These are phyloP conservation scores for Thereva unica DNA, from an alignment of 2,888 invertebrate genomes.

Conservation along the genomic window DNA sequence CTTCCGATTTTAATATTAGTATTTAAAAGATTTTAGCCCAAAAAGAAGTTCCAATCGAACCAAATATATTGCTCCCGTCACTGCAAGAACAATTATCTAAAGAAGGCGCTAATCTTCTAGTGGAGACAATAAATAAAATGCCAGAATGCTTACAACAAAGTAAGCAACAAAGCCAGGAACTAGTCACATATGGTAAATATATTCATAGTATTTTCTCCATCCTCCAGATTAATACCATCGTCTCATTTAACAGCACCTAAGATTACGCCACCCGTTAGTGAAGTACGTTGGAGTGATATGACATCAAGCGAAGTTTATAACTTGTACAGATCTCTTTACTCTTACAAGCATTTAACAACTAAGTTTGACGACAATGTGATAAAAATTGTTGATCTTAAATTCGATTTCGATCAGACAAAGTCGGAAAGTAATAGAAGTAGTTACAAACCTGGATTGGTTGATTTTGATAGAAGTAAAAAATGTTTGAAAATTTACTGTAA, in stretches of 20 bases:
- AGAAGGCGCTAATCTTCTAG: slow-evolving; percentile 70
- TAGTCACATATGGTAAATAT: slow-evolving; percentile 71
- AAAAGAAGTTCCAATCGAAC: slow-evolving; percentile 61
- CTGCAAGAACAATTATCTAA: slow-evolving; percentile 68
- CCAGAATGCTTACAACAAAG: slow-evolving; percentile 64
- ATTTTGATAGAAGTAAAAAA: slow-evolving; percentile 64
- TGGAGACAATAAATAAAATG: slow-evolving; percentile 65
- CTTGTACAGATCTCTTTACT: slow-evolving; percentile 70
- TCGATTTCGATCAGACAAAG: not conserved
- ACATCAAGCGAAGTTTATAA: slow-evolving; percentile 69
- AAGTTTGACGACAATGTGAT: slow-evolving; percentile 65
- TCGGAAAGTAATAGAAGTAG: not conserved
- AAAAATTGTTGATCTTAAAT: slow-evolving; percentile 64
- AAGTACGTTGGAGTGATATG: slow-evolving; percentile 70
- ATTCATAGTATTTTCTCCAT: slow-evolving; percentile 11
- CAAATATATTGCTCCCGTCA: slow-evolving; percentile 67
- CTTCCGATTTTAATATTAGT: slow-evolving; percentile 11
- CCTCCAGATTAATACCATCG: not conserved
- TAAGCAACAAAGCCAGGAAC: slow-evolving; percentile 64
- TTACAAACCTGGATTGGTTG: slow-evolving; percentile 62
- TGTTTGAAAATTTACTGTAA: slow-evolving; percentile 69
- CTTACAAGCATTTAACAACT: slow-evolving; percentile 66
- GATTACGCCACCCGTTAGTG: slow-evolving; percentile 65
- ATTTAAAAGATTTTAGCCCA: slow-evolving; percentile 59
- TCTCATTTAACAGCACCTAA: slow-evolving; percentile 67